Evolutionary conservation across 2,888 invertebrate genomes (phyloP), one percentile per base, ranked within the genome.

Genomic region (Nebria salina): DNA sequence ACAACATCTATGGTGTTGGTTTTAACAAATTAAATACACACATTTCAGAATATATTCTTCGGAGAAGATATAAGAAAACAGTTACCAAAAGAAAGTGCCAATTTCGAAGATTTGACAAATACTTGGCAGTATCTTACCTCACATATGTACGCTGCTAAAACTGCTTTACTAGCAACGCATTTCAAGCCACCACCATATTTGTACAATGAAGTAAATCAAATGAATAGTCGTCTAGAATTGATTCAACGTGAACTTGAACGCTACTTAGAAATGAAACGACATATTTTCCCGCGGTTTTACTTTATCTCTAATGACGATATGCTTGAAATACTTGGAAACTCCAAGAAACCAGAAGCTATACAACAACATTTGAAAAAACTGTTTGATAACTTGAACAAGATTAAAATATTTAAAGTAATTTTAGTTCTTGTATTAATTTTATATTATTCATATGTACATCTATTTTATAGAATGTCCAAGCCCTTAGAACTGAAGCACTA

Each of bases 41-140:
- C 4, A 54, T 83, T 86, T 72, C 85, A 92, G 92, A 97, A 94
- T 87, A 97, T 97, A 87, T 97, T 97, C 89, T 90, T 91, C 83
- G 96, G 96, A 0, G 97, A 97, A 88, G 97, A 97, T 87, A 96
- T 97, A 82, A 91, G 95, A 82, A 95, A 94, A 85, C 96, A 97
- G 87, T 88, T 97, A 77, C 96, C 97, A 0, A 89, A 89, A 80
- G 96, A 96, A 89, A 93, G 95, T 0, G 90, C 92, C 79, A 92
- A 94, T 83, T 97, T 96, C 89, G 94, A 94, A 85, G 89, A 89
- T 13, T 89, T 97, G 54, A 94, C 94, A n/a, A 88, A 88, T 7
- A 92, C 92, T 84, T 96, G 96, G 95, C 92, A 91, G 77, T 90
- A 91, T 82, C 92, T 95, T 54, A 94, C 94, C 65, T 84, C 85